These are phyloP conservation scores for Verasper variegatus DNA, from an alignment of 2,113 vertebrate genomes.

Conservation along the genomic window DNA sequence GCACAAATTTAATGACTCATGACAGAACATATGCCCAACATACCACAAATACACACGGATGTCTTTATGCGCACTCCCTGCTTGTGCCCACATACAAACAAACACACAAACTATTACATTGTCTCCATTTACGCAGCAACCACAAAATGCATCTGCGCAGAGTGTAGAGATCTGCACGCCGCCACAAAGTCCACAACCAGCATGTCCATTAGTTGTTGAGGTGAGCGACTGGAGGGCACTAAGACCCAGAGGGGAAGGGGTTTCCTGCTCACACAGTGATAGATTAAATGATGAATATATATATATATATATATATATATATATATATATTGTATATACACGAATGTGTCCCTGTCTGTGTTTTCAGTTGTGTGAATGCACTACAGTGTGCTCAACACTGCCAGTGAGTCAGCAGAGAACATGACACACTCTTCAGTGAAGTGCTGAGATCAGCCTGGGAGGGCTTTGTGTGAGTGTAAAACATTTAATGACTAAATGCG, in stretches of 20 bases:
- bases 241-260: neutral
- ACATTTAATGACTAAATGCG: conserved; percentile 42
- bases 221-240: neutral
- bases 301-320: no score
- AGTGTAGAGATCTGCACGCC: neutral
- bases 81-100: neutral
- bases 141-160: conserved; percentile 23
- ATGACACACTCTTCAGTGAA: conserved; percentile 27
- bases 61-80: neutral
- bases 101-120: neutral
- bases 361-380: neutral
- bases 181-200: neutral
- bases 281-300: neutral
- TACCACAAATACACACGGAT: neutral
- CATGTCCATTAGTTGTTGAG: neutral
- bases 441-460: conserved; percentile 45
- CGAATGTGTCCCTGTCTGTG: neutral
- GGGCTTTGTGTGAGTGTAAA: conserved; percentile 19
- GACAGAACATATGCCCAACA: conserved; percentile 32
- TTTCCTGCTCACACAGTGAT: neutral
- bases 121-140: conserved; percentile 5
- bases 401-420: conserved; percentile 28
- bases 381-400: neutral
- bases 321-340: neutral
- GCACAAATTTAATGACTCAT: conserved; percentile 48